A percentile compares a stretch with the other conserved stretches of the same genome.
Conservation (phyloP, 2,888 invertebrate species). For the Zhengitettix transpicula region DNA sequence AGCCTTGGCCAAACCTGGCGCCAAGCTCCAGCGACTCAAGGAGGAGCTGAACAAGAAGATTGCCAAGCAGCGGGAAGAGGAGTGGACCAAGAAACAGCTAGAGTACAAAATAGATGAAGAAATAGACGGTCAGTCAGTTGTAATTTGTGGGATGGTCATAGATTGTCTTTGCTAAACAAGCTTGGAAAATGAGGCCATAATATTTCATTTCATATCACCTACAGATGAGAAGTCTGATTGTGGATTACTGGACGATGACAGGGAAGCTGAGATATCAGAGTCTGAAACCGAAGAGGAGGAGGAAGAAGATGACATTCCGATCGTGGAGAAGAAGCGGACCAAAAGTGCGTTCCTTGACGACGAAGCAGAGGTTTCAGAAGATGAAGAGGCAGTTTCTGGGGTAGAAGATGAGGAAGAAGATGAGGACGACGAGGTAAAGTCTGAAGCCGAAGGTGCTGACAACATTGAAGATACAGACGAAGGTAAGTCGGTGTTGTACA, state of each 20-base stretch:
- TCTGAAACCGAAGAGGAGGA: slow-evolving; percentile 25
- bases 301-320: slow-evolving; percentile 17
- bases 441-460: slow-evolving; percentile 6
- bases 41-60: slow-evolving; percentile 55
- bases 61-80: slow-evolving; percentile 46
- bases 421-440: slow-evolving; percentile 13
- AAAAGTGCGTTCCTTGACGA: slow-evolving; percentile 27
- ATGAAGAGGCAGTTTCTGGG: too few relatives aligned
- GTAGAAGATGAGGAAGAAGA: slow-evolving; percentile 16
- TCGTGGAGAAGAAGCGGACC: slow-evolving; percentile 17
- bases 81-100: slow-evolving; percentile 48
- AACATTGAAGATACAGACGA: slow-evolving; percentile 15
- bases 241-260: slow-evolving; percentile 15
- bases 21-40: slow-evolving; percentile 49
- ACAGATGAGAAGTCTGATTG: slow-evolving; percentile 7
- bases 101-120: slow-evolving; percentile 23
- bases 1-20: slow-evolving; percentile 22
- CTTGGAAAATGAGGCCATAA: too few relatives aligned
- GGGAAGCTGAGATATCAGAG: slow-evolving; percentile 18
- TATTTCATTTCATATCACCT: too few relatives aligned
- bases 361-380: slow-evolving; percentile 27
- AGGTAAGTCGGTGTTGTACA: too few relatives aligned
- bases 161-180: not conserved
- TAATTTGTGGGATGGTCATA: not conserved
- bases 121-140: slow-evolving; percentile 16